A percentile compares a stretch with the other conserved stretches of the same genome.
Conservation (phyloP, 1,140 invertebrate genomes). For the Brachystomella parvula region DNA sequence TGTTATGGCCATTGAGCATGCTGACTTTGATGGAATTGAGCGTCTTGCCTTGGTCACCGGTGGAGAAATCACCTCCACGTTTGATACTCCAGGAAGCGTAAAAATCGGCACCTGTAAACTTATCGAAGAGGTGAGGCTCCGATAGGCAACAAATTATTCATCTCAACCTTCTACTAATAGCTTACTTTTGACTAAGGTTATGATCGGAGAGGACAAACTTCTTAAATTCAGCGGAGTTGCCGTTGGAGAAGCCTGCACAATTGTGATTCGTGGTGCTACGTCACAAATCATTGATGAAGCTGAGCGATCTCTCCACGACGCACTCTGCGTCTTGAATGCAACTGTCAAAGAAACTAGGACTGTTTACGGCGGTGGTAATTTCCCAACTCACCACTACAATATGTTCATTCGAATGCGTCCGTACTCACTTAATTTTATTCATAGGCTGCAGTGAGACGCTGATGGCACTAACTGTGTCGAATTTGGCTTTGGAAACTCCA, state of each 20-base stretch:
- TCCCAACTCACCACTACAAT: background rate
- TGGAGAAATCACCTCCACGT: conserved; percentile 97
- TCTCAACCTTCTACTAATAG: background rate
- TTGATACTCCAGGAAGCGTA: conserved; percentile 84
- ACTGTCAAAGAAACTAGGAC: conserved; percentile 88
- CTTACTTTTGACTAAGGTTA: conserved; percentile 48
- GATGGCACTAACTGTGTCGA: conserved; percentile 86
- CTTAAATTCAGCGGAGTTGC: conserved; percentile 91
- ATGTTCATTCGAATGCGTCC: background rate
- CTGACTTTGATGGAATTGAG: conserved; percentile 99
- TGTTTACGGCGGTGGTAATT: conserved; percentile 79
- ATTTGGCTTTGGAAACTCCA: conserved; percentile 75
- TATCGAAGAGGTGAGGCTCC: conserved; percentile 72
- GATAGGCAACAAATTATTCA: background rate
- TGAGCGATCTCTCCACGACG: conserved; percentile 95
- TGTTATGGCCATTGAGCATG: conserved; percentile 99
- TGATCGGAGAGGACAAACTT: conserved; percentile 96
- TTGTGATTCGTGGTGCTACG: conserved; percentile 96
- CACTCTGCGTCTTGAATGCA: conserved; percentile 90
- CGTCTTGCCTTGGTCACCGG: conserved; percentile 92
- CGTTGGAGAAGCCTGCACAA: conserved; percentile 91
- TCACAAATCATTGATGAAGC: conserved; percentile 99
- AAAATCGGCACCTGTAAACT: conserved; percentile 89
- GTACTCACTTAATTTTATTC: conserved; percentile 25
- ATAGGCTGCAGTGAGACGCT: conserved; percentile 82